Evolutionary conservation across 1,140 invertebrate species (phyloP).

Genomic region (Helicoverpa zea): DNA sequence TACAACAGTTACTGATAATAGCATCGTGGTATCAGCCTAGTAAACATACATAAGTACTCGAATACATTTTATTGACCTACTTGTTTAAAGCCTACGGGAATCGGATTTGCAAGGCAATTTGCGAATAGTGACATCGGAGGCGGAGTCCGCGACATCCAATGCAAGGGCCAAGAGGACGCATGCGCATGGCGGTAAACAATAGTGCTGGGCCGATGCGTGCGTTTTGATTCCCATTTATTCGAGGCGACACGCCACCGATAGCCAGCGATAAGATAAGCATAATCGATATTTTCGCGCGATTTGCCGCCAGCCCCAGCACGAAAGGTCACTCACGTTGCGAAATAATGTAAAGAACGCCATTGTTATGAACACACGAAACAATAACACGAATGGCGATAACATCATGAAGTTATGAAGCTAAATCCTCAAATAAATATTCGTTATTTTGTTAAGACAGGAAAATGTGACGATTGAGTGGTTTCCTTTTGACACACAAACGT

Average conservation of each 20-base stretch:
- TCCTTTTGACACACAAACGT: slow-evolving; percentile 27
- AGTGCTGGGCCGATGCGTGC: slow-evolving; percentile 65
- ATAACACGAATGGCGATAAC: slow-evolving; percentile 17
- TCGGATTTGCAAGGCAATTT: slow-evolving; percentile 59
- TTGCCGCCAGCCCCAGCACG: slow-evolving; percentile 68
- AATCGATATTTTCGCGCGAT: slow-evolving; percentile 85
- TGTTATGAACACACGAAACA: slow-evolving; percentile 38
- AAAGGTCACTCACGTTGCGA: slow-evolving; percentile 79
- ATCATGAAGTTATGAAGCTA: slow-evolving; percentile 15
- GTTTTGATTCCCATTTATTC: slow-evolving; percentile 73
- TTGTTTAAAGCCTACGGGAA: slow-evolving; percentile 47
- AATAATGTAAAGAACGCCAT: slow-evolving; percentile 62
- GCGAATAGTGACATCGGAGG: slow-evolving; percentile 63
- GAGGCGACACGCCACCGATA: slow-evolving; percentile 81
- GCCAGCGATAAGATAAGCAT: slow-evolving; percentile 79
- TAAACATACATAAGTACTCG: not conserved
- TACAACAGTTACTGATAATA: slow-evolving; percentile 4
- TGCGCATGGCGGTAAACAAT: slow-evolving; percentile 63
- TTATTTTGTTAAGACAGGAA: slow-evolving; percentile 26
- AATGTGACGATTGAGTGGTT: slow-evolving; percentile 32
- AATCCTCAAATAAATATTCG: slow-evolving; percentile 28
- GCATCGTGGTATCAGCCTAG: not conserved
- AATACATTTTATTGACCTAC: slow-evolving; percentile 22
- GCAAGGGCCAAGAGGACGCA: slow-evolving; percentile 65
- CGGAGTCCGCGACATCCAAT: slow-evolving; percentile 78